phyloP scores from a whole-genome alignment of 2,113 vertebrate genomes.

The Pantherophis guttatus region DNA sequence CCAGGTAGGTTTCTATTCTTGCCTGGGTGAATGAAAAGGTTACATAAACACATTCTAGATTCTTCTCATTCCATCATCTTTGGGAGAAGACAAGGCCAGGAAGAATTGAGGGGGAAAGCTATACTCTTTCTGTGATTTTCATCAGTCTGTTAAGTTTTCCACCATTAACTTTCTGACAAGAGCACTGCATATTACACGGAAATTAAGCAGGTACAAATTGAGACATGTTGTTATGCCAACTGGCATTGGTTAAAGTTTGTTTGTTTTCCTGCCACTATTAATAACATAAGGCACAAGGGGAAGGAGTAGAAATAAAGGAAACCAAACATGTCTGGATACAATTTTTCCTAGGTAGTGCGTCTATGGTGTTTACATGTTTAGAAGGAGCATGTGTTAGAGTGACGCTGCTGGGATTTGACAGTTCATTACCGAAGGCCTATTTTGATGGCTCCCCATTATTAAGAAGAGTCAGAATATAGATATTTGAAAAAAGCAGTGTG shows the following conservation, averaged over 20 bases:
- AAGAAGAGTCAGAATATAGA: neutral
- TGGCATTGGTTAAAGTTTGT: neutral
- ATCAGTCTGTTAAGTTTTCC: neutral
- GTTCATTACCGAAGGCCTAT: neutral
- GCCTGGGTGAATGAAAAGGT: neutral
- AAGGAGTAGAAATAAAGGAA: neutral
- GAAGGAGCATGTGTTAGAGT: too few species aligned
- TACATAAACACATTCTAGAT: neutral
- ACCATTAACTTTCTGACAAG: neutral
- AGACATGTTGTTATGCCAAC: neutral
- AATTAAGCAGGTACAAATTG: neutral
- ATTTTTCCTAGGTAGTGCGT: neutral
- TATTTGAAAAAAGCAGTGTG: neutral
- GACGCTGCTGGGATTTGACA: neutral
- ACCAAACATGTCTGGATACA: neutral
- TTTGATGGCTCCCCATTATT: neutral
- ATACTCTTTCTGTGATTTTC: neutral
- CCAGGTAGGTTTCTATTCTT: neutral
- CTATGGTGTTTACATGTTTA: neutral
- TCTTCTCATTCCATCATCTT: neutral
- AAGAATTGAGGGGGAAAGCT: neutral
- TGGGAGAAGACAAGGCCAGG: neutral
- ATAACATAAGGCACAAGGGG: neutral
- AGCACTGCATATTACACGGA: neutral
- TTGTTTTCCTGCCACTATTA: neutral